These are phyloP conservation scores for Epizoanthus rinbou DNA, from an alignment of 92 coral and sea anemone species.

Conservation along the genomic window DNA sequence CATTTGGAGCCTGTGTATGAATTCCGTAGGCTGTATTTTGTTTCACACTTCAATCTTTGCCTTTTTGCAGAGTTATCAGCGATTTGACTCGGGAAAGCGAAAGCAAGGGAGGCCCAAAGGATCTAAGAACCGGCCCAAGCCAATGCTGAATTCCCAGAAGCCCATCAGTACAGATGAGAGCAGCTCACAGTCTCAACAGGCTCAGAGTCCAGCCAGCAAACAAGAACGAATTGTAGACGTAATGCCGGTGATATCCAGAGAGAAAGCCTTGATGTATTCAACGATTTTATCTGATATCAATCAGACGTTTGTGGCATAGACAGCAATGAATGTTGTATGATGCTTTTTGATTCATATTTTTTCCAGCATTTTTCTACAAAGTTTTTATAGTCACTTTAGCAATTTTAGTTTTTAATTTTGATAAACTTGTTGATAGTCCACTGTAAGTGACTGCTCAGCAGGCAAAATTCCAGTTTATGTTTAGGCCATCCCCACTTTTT, in stretches of 20 bases:
- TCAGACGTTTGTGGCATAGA: conserved; percentile 91
- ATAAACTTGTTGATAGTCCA: too few relatives aligned
- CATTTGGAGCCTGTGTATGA: background rate
- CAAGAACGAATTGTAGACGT: conserved; percentile 57
- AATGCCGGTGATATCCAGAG: conserved; percentile 86
- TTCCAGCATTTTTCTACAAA: too few relatives aligned
- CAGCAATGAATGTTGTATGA: conserved; percentile 79
- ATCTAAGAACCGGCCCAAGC: conserved; percentile 95
- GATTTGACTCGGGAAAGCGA: conserved; percentile 70
- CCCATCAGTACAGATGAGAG: conserved; percentile 38
- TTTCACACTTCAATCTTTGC: too few relatives aligned
- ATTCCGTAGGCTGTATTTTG: background rate
- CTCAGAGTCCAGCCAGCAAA: conserved; percentile 53
- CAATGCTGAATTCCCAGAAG: conserved; percentile 56
- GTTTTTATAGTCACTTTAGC: too few relatives aligned
- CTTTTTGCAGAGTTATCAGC: conserved; percentile 50
- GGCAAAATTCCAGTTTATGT: too few relatives aligned
- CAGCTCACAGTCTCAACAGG: conserved; percentile 58
- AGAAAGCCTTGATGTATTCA: conserved; percentile 87
- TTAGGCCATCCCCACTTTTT: too few relatives aligned
- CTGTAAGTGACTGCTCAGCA: too few relatives aligned
- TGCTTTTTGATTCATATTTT: background rate
- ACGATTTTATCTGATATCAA: conserved; percentile 88
- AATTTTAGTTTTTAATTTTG: too few relatives aligned
- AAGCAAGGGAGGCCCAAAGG: conserved; percentile 98